Conservation (phyloP, 2,888 invertebrate genomes). For the Congeria kusceri region DNA sequence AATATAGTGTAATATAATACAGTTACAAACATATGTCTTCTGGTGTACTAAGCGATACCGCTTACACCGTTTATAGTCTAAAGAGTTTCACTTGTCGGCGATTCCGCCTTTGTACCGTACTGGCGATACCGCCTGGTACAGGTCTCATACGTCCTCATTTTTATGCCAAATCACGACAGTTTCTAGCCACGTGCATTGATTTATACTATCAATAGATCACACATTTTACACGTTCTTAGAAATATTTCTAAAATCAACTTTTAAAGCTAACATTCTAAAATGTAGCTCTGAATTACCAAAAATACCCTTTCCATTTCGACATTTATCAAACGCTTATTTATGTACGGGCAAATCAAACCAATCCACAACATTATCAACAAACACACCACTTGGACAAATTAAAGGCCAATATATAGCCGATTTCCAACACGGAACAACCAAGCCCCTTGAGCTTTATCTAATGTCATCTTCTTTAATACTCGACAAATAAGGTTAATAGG, state of each 20-base stretch:
- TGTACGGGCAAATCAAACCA: too few species aligned
- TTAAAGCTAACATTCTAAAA: background rate
- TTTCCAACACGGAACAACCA: conserved; percentile 1
- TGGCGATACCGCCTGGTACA: too few species aligned
- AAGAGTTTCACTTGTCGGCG: too few species aligned
- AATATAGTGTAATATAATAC: too few species aligned
- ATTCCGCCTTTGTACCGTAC: too few species aligned
- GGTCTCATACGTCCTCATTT: too few species aligned
- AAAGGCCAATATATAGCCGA: background rate
- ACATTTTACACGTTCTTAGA: too few species aligned
- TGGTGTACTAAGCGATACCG: too few species aligned
- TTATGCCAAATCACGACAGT: too few species aligned
- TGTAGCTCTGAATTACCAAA: background rate
- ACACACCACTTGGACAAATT: background rate
- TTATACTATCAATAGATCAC: too few species aligned
- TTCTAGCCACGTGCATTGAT: background rate
- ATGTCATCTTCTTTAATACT: background rate
- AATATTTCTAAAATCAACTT: background rate
- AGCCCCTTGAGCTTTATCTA: background rate
- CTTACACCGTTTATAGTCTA: too few species aligned
- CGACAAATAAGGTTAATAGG: background rate
- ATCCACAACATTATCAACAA: background rate
- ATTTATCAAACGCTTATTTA: background rate
- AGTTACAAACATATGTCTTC: too few species aligned
- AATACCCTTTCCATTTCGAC: background rate